Conservation (phyloP, 2,113 vertebrate genomes). For the Labeo catla region DNA sequence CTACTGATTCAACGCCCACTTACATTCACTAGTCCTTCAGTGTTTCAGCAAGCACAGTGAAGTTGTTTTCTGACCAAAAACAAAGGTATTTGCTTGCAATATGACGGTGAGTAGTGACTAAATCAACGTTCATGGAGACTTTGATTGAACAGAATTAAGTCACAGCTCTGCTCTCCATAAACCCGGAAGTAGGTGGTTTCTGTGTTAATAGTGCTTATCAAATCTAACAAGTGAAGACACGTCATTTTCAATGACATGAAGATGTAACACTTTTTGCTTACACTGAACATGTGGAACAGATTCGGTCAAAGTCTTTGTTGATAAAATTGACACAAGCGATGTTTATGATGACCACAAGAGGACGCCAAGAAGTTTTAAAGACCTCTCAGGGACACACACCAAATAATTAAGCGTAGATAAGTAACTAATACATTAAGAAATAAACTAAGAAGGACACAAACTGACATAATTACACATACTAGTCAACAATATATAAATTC, state of each 20-base stretch:
- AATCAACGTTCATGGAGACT: not conserved
- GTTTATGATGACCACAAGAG: not conserved
- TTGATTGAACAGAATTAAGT: not conserved
- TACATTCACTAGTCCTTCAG: not conserved
- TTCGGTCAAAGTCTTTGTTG: not conserved
- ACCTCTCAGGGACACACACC: not conserved
- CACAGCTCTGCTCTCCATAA: not conserved
- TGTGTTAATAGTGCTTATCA: not conserved
- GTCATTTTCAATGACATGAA: not conserved
- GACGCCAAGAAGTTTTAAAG: not conserved
- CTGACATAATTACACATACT: fast-evolving
- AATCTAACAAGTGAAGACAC: not conserved
- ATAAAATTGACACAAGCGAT: not conserved
- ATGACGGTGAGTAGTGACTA: not conserved
- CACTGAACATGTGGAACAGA: not conserved
- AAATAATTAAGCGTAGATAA: not conserved
- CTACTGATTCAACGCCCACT: not conserved
- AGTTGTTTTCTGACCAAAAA: not conserved
- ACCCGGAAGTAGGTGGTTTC: not conserved
- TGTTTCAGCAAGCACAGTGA: not conserved
- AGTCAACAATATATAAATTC: no score
- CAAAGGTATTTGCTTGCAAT: not conserved
- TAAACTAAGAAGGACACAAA: not conserved
- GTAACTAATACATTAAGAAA: not conserved
- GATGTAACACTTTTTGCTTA: no score